Base-by-base conservation (phyloP, 2,113 vertebrate species). In the Panthera tigris region DNA sequence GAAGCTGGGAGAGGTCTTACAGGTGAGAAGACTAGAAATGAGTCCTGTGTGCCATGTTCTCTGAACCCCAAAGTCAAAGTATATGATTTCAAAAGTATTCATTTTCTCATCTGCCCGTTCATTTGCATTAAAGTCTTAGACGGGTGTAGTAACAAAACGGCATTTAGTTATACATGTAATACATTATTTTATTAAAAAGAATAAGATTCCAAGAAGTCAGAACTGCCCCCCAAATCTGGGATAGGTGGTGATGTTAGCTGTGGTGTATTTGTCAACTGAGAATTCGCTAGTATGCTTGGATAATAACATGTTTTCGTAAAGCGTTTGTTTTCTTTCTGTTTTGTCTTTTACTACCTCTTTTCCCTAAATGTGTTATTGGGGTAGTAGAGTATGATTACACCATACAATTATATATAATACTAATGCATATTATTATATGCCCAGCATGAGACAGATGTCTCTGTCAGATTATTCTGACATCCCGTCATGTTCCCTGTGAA, bases 381-480 rank as follows among this genome's bases (percentile, higher is more conserved):
- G 11, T 57, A 25, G 10, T 45, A 63, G 2, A 10, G 27, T 88
- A 63, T 96, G 41, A 97, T 95, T 95, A 86, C 11, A 65, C 27
- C 2, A 21, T 15, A 23, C 14, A 13, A 21, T 65, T 74, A 69
- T 31, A 90, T 69, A 50, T 85, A 83, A 45, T 55, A 88, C 27
- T 71, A 78, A 48, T 48, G 27, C 3, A 15, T 50, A 41, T 63
- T 79, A 92, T 94, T 66, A 89, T 4, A 78, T n/a, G 52, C 13
- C 45, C 45, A 63, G 48, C 36, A n/a, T 13, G 83, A 92, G 76
- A 96, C 89, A 95, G 78, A 93, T 80, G 89, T 95, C 89, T 93
- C 50, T 36, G 21, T 41, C 74, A 97, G 96, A 96, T 95, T 90
- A 66, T 80, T 87, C 84, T 84, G 33, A 81, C 41, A 81, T 71